A percentile compares a stretch with the other conserved stretches of the same genome.
Evolutionary conservation across 2,113 vertebrate species (phyloP).

Genomic region (Acanthisitta chloris): DNA sequence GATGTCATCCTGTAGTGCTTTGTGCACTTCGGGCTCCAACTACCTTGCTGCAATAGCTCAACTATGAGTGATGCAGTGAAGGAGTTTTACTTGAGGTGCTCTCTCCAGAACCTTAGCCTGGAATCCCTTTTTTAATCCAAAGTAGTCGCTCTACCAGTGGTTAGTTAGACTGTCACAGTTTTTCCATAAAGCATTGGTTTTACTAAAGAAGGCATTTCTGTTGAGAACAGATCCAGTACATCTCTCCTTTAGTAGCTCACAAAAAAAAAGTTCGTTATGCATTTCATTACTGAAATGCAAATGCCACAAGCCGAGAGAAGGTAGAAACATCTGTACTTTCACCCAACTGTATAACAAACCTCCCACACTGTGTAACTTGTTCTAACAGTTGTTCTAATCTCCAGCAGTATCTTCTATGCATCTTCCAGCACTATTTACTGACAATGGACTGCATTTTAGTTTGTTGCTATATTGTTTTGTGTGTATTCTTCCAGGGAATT

Average conservation of each 20-base stretch:
- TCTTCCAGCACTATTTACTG: neutral
- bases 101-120: neutral
- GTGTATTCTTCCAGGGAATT: fast-evolving
- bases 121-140: neutral
- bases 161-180: neutral
- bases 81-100: neutral
- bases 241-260: neutral
- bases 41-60: neutral
- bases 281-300: neutral
- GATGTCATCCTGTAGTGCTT: neutral
- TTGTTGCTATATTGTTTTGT: neutral
- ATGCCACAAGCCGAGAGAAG: neutral
- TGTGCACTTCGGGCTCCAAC: neutral
- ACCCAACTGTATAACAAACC: neutral
- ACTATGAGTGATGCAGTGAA: too few species aligned
- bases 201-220: neutral
- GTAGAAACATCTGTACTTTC: neutral
- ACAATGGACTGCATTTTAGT: neutral
- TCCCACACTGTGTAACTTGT: neutral
- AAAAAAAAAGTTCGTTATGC: neutral
- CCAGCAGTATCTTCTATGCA: neutral
- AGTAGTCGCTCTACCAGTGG: neutral
- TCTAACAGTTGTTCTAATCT: neutral
- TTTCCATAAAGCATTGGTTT: neutral
- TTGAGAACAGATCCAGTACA: neutral